These are phyloP conservation scores for Leiothrix lutea DNA, from an alignment of 2,113 vertebrate genomes.

Conservation along the genomic window DNA sequence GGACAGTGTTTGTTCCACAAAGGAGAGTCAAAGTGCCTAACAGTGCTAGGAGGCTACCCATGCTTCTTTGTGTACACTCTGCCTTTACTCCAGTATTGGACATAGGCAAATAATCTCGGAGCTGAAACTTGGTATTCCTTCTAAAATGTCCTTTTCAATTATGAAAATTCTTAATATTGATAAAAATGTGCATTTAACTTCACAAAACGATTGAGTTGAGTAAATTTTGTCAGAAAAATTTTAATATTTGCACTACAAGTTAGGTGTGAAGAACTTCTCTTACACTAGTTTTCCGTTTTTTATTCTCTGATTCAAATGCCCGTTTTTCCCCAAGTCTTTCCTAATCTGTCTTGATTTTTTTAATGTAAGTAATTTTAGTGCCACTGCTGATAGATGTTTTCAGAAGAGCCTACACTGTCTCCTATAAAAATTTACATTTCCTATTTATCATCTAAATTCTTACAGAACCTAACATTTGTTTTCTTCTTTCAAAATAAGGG, in stretches of 20 bases:
- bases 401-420: neutral
- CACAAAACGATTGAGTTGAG: neutral
- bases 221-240: neutral
- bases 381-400: neutral
- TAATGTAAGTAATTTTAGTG: neutral
- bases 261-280: neutral
- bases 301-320: neutral
- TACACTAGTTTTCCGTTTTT: neutral
- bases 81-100: neutral
- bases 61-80: neutral
- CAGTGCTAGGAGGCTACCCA: neutral
- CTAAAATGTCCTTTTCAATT: neutral
- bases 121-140: neutral
- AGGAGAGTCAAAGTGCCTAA: neutral
- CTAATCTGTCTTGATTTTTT: neutral
- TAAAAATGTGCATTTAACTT: neutral
- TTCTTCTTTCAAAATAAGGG: neutral
- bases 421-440: neutral
- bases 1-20: neutral
- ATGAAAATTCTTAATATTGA: neutral
- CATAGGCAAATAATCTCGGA: neutral
- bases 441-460: neutral
- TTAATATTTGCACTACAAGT: neutral
- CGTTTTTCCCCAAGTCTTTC: neutral
- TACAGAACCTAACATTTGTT: neutral